Conservation (phyloP, 1,140 invertebrate genomes). For the Uloborus diversus region DNA sequence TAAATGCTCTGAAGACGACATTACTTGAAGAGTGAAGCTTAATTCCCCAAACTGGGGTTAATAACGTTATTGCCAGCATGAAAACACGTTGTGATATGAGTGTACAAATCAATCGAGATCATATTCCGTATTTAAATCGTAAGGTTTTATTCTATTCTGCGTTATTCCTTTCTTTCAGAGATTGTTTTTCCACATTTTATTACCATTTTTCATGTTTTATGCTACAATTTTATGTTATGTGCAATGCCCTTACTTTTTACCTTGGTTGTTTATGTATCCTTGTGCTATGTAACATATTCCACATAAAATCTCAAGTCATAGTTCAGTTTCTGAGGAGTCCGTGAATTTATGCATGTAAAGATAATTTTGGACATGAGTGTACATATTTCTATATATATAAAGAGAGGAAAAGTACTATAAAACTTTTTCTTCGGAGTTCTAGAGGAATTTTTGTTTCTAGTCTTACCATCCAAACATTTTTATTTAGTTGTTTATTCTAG, state of each 20-base stretch:
- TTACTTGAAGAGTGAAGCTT: neutral
- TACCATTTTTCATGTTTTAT: neutral
- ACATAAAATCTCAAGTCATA: too few relatives aligned
- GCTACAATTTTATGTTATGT: neutral
- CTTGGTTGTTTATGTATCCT: neutral
- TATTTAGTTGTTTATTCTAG: too few relatives aligned
- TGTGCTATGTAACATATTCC: neutral
- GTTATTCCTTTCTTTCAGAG: neutral
- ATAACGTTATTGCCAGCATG: conserved; percentile 6
- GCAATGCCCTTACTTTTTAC: neutral
- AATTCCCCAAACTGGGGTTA: neutral
- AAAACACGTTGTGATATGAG: neutral
- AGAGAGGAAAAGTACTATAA: too few relatives aligned
- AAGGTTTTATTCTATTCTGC: neutral
- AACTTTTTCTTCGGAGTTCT: too few relatives aligned
- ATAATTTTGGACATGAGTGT: neutral
- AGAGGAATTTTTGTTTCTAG: too few relatives aligned
- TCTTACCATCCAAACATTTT: too few relatives aligned
- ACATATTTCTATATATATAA: neutral
- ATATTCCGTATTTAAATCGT: neutral
- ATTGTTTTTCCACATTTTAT: neutral
- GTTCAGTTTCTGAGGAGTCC: neutral
- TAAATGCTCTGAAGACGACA: neutral
- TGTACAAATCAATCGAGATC: neutral
- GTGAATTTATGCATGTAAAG: neutral